Percentiles rank a stretch among this genome's conserved stretches.
These are phyloP conservation scores for Nymphalis c-album DNA, from an alignment of 2,888 invertebrate species.

Conservation along the genomic window DNA sequence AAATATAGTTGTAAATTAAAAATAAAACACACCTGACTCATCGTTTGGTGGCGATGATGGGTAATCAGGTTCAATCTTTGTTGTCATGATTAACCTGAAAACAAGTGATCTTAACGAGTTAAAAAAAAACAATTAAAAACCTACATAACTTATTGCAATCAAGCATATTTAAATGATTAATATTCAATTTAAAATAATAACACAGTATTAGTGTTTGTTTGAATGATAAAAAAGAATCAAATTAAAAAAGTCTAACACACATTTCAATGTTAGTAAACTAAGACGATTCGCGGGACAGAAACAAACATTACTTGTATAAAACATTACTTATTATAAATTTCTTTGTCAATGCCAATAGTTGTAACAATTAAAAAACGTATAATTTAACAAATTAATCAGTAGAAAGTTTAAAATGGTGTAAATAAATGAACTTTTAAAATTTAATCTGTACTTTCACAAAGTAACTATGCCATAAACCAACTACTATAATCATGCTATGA, in stretches of 20 bases:
- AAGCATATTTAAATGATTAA: background rate
- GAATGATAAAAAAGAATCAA: background rate
- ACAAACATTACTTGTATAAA: background rate
- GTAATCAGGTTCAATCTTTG: constrained; percentile 68
- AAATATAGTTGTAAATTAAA: constrained; percentile 35
- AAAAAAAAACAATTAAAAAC: constrained; percentile 24
- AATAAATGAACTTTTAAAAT: constrained; percentile 11
- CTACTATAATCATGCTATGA: constrained; percentile 31
- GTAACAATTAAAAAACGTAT: background rate
- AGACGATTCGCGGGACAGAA: background rate
- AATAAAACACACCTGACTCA: constrained; percentile 70
- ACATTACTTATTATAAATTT: background rate
- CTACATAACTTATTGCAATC: background rate
- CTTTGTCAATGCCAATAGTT: background rate
- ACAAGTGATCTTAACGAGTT: constrained; percentile 53
- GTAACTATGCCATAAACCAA: constrained; percentile 29
- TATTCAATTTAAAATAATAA: background rate
- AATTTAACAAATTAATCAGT: background rate
- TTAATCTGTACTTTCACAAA: constrained; percentile 22
- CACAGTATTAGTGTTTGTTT: background rate
- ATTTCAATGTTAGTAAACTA: constrained; percentile 2
- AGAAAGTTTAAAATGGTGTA: constrained; percentile 5
- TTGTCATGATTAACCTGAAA: constrained; percentile 77
- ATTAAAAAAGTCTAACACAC: background rate
- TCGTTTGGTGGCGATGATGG: constrained; percentile 68